Percentiles rank a stretch among this genome's conserved stretches.
phyloP scores from a whole-genome alignment of 2,113 vertebrate species.

The Siphamia tubifer region DNA sequence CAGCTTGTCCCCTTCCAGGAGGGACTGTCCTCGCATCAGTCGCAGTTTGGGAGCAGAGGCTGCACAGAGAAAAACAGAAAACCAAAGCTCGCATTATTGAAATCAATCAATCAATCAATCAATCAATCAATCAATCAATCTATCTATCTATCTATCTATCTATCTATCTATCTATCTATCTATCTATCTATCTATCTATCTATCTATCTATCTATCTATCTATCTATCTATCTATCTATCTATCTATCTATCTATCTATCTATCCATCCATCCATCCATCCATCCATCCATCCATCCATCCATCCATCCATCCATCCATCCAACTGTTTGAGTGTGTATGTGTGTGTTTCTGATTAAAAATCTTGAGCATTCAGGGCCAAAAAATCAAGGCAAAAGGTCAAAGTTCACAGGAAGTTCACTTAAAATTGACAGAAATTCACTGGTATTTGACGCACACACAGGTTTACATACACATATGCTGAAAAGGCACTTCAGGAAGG shows the following conservation, averaged over 20 bases:
- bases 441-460: neutral
- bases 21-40: constrained; percentile 88
- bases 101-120: too few species aligned
- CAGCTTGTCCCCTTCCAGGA: constrained; percentile 89
- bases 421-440: constrained; percentile 18
- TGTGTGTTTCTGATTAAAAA: neutral
- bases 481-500: neutral
- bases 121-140: too few species aligned
- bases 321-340: neutral
- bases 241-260: too few species aligned
- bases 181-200: too few species aligned
- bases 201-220: too few species aligned
- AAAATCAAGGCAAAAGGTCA: constrained; percentile 3
- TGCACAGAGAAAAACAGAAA: constrained; percentile 56
- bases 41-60: constrained; percentile 90
- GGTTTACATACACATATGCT: neutral
- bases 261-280: too few species aligned
- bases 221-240: too few species aligned
- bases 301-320: too few species aligned
- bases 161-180: too few species aligned
- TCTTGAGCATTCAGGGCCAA: constrained; percentile 17
- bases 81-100: constrained; percentile 33
- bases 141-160: too few species aligned
- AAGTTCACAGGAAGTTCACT: constrained; percentile 3
- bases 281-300: too few species aligned